Conservation (phyloP, 1,140 invertebrate species). For the Aphaenogaster ashmeadi region DNA sequence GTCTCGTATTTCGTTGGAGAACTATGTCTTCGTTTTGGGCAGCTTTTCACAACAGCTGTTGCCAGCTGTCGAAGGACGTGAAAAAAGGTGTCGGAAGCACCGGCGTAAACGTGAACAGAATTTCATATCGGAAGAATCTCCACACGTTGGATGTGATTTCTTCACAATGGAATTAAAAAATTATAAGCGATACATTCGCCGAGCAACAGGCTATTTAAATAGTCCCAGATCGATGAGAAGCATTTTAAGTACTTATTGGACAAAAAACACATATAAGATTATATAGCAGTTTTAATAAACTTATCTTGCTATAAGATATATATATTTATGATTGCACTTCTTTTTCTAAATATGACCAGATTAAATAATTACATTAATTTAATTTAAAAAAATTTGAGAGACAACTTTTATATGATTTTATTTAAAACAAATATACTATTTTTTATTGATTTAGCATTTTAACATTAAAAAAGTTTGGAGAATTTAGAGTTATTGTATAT, state of each 20-base stretch:
- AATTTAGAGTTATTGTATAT: conserved; percentile 1
- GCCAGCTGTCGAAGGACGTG: conserved; percentile 74
- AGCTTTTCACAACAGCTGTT: conserved; percentile 77
- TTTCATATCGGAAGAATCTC: conserved; percentile 72
- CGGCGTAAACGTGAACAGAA: conserved; percentile 76
- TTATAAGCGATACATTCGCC: conserved; percentile 45
- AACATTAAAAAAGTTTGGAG: neutral
- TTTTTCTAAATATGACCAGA: neutral
- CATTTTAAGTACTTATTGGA: neutral
- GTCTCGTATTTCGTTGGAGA: conserved; percentile 55
- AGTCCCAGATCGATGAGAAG: neutral
- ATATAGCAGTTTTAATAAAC: neutral
- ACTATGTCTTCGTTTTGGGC: conserved; percentile 69
- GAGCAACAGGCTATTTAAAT: conserved; percentile 63
- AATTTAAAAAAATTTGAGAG: neutral
- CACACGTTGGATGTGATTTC: conserved; percentile 32
- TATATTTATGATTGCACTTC: neutral
- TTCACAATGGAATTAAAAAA: conserved; percentile 60
- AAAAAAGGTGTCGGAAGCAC: conserved; percentile 65
- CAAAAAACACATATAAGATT: neutral
- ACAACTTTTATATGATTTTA: neutral
- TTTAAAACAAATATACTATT: neutral
- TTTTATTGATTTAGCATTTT: neutral
- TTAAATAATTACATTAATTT: neutral
- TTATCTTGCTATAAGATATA: neutral